phyloP scores from a whole-genome alignment of 2,797 vertebrate species.

The Diceros bicornis region DNA sequence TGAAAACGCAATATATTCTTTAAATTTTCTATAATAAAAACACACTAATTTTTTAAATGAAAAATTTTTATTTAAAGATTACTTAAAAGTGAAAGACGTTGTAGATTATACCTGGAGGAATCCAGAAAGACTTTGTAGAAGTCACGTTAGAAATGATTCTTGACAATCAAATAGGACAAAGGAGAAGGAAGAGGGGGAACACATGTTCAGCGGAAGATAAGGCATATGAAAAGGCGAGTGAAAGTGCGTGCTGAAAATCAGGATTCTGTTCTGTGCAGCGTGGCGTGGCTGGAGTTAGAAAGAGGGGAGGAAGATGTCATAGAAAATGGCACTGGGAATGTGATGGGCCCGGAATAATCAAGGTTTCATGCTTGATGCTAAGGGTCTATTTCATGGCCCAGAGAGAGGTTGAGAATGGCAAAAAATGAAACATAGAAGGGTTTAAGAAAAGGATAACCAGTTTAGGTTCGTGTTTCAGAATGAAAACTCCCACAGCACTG shows the following conservation, averaged over 20 bases:
- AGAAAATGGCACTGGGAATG: slow-evolving; percentile 53
- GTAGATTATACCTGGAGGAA: not conserved
- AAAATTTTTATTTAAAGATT: slow-evolving; percentile 7
- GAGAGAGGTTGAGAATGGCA: not conserved
- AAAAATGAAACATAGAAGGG: not conserved
- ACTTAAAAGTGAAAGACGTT: slow-evolving; percentile 4
- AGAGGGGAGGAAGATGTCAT: not conserved
- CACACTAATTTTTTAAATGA: not conserved
- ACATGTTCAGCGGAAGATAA: not conserved
- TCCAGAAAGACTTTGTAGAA: not conserved
- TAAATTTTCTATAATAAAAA: slow-evolving; percentile 37
- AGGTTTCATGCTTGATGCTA: not conserved
- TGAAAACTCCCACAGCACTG: not conserved
- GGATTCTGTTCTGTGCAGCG: not conserved
- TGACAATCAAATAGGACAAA: not conserved
- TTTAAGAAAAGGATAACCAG: not conserved
- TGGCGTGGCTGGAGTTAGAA: not conserved
- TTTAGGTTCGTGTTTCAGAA: slow-evolving; percentile 23
- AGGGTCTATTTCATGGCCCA: not conserved
- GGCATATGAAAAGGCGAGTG: slow-evolving; percentile 52
- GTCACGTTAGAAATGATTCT: not conserved
- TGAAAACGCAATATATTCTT: slow-evolving; percentile 7
- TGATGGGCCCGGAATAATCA: not conserved
- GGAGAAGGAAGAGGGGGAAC: not conserved
- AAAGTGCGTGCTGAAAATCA: slow-evolving; percentile 19